Evolutionary conservation across 2,888 invertebrate species (phyloP), one percentile per base, ranked within the genome.

Genomic region (Syritta pipiens): DNA sequence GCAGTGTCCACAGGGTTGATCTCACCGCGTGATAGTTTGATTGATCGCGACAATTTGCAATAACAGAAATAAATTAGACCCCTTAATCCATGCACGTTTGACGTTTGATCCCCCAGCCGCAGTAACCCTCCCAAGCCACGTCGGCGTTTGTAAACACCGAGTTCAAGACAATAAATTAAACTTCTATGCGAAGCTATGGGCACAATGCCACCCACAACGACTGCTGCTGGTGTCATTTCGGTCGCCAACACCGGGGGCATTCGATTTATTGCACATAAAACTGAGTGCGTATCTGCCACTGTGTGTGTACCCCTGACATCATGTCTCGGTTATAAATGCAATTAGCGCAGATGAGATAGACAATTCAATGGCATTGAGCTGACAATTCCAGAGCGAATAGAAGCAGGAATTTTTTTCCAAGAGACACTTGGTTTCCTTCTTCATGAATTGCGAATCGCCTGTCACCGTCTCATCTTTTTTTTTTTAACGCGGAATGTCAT

Each of bases 1-100:
- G 26, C n/a, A 12, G 62, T 63, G 74, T n/a, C n/a, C n/a, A n/a
- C 55, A 63, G 14, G 63, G 69, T 69, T 76, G 76, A 69, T 76
- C 63, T 76, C 69, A 76, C 63, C 49, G 57, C 51, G 57, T 59
- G 63, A 76, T 59, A 63, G 42, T 51, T 69, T 76, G 69, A 76
- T 76, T 69, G 63, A 76, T 76, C 63, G 57, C 48, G 46, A 51
- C 37, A 63, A 76, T 57, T 76, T 69, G 49, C 69, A 51, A 44
- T 49, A 37, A 3, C 17, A 3, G 1, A 37, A 9, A 37, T 37
- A 7, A 17, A 37, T 3, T 37, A 14, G 19, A 6, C 19, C 6
- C 4, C 37, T 17, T 17, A 32, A 32, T 32, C 32, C 7, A 17
- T 37, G 37, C n/a, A n/a, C n/a, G n/a, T n/a, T n/a, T n/a, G n/a